A percentile compares a stretch with the other conserved stretches of the same genome.
These are phyloP conservation scores for Trogon melanurus DNA, from an alignment of 2,113 vertebrate species.

Conservation along the genomic window DNA sequence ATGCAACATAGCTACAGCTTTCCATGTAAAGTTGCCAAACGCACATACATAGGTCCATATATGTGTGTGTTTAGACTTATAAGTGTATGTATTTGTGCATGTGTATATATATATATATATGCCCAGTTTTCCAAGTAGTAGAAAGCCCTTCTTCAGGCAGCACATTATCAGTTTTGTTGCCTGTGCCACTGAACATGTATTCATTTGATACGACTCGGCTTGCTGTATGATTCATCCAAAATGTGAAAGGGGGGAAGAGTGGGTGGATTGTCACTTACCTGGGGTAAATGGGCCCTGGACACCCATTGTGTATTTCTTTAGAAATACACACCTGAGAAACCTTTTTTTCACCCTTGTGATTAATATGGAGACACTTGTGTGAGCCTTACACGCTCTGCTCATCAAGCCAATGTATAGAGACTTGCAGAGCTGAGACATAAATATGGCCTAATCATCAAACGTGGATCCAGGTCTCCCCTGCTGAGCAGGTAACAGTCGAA, in stretches of 20 bases:
- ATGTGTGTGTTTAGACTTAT: background rate
- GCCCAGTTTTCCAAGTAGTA: background rate
- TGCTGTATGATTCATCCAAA: background rate
- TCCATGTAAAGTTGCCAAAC: background rate
- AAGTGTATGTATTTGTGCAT: background rate
- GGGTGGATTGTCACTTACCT: background rate
- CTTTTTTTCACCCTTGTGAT: background rate
- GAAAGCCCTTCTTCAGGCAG: background rate
- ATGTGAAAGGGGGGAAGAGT: background rate
- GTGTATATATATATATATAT: background rate
- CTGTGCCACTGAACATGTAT: background rate
- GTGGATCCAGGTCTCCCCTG: constrained; percentile 44
- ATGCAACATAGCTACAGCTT: background rate
- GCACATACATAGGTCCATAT: background rate
- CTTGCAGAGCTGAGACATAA: constrained; percentile 61
- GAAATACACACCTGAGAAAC: constrained; percentile 4
- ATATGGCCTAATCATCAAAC: constrained; percentile 68
- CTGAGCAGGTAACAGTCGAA: constrained; percentile 71
- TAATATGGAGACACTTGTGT: constrained; percentile 20
- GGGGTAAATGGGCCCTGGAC: background rate
- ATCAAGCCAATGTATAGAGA: constrained; percentile 9
- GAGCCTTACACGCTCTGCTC: constrained; percentile 3
- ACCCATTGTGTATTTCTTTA: background rate
- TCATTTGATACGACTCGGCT: constrained; percentile 1
- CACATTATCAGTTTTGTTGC: background rate